These are phyloP conservation scores for Eueides isabella DNA, from an alignment of 1,140 invertebrate genomes.

Conservation along the genomic window DNA sequence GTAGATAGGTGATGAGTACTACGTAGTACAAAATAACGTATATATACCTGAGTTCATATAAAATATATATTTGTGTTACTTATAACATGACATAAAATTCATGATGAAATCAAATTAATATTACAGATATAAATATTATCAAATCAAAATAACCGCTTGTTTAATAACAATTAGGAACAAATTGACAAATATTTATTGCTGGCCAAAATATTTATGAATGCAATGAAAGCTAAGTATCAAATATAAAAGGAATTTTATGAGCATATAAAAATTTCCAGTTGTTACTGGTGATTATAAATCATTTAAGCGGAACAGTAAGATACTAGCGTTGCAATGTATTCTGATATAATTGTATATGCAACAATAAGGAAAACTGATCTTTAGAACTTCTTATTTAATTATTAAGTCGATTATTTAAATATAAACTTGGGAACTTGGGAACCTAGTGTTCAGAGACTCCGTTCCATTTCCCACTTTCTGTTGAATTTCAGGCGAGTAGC, in stretches of 20 bases:
- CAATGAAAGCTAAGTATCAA: neutral
- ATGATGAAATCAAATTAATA: neutral
- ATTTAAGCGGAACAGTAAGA: constrained; percentile 5
- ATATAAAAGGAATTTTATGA: neutral
- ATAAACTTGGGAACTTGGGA: no score
- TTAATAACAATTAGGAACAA: neutral
- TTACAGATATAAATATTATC: neutral
- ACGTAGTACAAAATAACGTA: neutral
- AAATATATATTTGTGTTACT: neutral
- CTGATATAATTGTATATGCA: neutral
- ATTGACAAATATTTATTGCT: constrained; percentile 13
- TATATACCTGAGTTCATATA: neutral
- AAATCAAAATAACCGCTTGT: neutral
- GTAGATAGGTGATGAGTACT: no score
- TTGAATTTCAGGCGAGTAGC: no score
- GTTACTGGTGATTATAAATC: constrained; percentile 17
- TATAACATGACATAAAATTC: neutral
- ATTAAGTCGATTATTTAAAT: no score
- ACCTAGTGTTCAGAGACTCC: no score
- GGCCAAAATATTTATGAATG: neutral
- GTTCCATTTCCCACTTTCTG: no score
- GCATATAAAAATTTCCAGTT: constrained; percentile 7
- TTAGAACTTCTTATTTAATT: neutral
- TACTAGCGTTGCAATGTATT: neutral
- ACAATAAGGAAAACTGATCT: neutral